Evolutionary conservation across 2,888 invertebrate species (phyloP), one percentile per base, ranked within the genome.

Genomic region (Lutraria lutraria): DNA sequence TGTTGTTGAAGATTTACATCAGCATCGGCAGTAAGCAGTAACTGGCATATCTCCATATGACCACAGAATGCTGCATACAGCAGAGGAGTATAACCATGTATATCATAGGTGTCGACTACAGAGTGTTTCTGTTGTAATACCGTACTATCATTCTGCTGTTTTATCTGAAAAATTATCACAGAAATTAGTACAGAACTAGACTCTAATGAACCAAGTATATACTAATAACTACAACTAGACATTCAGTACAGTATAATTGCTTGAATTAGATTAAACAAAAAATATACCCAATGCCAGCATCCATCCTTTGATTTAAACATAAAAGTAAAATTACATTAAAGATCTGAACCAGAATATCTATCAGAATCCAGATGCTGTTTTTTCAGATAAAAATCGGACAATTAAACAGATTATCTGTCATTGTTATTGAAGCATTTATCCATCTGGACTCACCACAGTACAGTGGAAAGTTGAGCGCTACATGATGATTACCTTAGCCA

Each of bases 31-130:
- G 98, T 98, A 85, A 99, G 97, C 93, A 99, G 97, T 93, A 98
- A 98, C 96, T 98, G 97, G 84, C 99, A 99, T 93, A 98, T 98
- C 94, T 98, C 98, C 96, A 98, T 98, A 97, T 99, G 99, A 0
- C 99, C 99, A 10, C 90, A 85, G 25, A 89, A 82, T 0, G 94
- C 93, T 19, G 94, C 94, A 83, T 92, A 91, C 13, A 93, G 88
- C 68, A 95, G 89, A 10, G 94, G 92, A 21, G 95, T 95, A 81
- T 93, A 91, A 0, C 95, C 94, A 82, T 93, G 80, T 12, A 91
- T 92, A 88, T 94, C 93, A 81, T 90, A 90, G 15, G 76, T 60
- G 81, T 94, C 85, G 16, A 85, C 80, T 43, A 60, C 43, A 54
- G 21, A 56, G 15, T 25, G 25, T n/a, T 68, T 68, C 63, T 68